Evolutionary conservation across 2,888 invertebrate genomes (phyloP).

Genomic region (Meteorus cinctellus): DNA sequence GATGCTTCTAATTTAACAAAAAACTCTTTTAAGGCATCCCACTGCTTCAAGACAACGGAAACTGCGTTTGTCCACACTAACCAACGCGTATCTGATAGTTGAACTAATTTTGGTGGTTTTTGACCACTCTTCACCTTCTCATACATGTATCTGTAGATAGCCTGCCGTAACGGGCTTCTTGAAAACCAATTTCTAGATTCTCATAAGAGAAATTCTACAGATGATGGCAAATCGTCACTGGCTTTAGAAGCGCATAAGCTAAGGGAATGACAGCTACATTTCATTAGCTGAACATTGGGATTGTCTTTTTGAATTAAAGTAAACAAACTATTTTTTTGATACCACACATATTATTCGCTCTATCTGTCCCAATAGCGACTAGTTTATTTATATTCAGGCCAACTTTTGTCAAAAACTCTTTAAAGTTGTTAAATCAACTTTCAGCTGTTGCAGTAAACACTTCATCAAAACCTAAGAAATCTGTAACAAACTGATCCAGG

Average conservation of each 20-base stretch:
- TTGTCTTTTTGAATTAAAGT: slow-evolving; percentile 50
- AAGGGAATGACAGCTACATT: slow-evolving; percentile 57
- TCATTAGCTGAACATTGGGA: slow-evolving; percentile 49
- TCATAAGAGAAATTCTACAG: slow-evolving; percentile 55
- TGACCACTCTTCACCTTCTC: slow-evolving; percentile 45
- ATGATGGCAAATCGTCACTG: slow-evolving; percentile 52
- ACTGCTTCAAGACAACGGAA: slow-evolving; percentile 53
- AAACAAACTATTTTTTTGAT: slow-evolving; percentile 49
- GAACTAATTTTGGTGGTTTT: slow-evolving; percentile 48
- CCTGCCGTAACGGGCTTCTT: slow-evolving; percentile 44
- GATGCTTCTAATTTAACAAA: slow-evolving; percentile 48
- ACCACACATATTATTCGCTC: slow-evolving; percentile 55
- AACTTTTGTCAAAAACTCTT: not conserved
- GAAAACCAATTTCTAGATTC: slow-evolving; percentile 59
- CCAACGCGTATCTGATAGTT: slow-evolving; percentile 55
- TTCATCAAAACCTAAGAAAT: slow-evolving; percentile 37
- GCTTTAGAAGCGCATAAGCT: slow-evolving; percentile 57
- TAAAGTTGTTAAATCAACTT: not conserved
- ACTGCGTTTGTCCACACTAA: slow-evolving; percentile 55
- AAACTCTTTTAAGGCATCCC: slow-evolving; percentile 53
- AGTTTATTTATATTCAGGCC: slow-evolving; percentile 46
- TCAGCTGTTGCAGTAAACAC: not conserved
- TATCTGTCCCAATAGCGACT: slow-evolving; percentile 58
- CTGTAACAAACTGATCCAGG: slow-evolving; percentile 49
- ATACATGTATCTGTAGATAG: too few relatives aligned